Percentiles rank a stretch among this genome's conserved stretches.
Evolutionary conservation across 2,888 invertebrate species (phyloP).

Genomic region (Ormyrus thymus): DNA sequence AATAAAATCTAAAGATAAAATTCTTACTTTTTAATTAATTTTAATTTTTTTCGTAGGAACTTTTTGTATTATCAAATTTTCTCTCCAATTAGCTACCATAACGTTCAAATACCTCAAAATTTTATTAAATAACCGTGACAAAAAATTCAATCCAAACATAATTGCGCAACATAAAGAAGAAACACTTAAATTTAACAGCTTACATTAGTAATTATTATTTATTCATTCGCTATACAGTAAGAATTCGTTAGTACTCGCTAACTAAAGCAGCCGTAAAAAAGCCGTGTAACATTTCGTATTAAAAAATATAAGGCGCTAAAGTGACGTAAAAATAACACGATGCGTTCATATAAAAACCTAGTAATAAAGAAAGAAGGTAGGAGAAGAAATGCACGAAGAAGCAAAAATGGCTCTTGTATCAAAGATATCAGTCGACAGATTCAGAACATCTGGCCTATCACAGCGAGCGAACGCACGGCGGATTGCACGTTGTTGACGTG

Average conservation of each 20-base stretch:
- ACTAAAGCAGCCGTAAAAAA: constrained; percentile 50
- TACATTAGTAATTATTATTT: constrained; percentile 49
- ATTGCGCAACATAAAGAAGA: background rate
- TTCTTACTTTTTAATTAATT: too few species aligned
- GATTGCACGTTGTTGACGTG: constrained; percentile 72
- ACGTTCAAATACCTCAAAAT: too few species aligned
- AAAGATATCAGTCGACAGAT: constrained; percentile 49
- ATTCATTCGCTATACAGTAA: constrained; percentile 46
- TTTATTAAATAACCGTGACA: background rate
- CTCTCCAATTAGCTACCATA: too few species aligned
- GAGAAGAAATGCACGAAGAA: constrained; percentile 20
- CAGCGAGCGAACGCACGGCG: constrained; percentile 71
- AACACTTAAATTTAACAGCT: constrained; percentile 10
- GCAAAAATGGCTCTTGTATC: constrained; percentile 40
- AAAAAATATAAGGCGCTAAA: constrained; percentile 12
- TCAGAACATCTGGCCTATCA: constrained; percentile 72
- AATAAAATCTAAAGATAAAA: too few species aligned
- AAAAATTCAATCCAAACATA: background rate
- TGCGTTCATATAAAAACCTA: too few species aligned
- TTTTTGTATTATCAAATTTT: too few species aligned
- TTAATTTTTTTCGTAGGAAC: too few species aligned
- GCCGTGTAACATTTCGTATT: constrained; percentile 31
- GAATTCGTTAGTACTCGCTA: constrained; percentile 34
- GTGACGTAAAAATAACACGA: constrained; percentile 12
- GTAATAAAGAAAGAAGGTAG: constrained; percentile 24